phyloP scores from a whole-genome alignment of 2,113 vertebrate species.

The Nymphicus hollandicus region DNA sequence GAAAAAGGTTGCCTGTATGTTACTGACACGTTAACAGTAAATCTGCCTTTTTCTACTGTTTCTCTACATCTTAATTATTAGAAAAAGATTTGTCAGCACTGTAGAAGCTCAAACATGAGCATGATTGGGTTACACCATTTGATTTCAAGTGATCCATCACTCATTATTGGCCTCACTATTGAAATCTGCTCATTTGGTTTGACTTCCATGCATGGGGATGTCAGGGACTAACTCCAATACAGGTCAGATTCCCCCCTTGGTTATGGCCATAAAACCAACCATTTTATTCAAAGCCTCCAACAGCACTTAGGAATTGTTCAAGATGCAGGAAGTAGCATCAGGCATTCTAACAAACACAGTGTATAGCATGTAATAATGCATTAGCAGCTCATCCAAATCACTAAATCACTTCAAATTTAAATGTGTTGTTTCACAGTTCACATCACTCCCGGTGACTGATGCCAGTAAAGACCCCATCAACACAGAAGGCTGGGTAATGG shows the following conservation, averaged over 20 bases:
- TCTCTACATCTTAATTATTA: neutral
- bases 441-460: constrained; percentile 60
- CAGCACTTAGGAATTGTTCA: neutral
- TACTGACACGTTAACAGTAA: neutral
- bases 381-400: neutral
- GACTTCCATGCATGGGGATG: neutral
- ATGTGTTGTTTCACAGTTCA: constrained; percentile 47
- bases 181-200: neutral
- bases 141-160: neutral
- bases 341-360: neutral
- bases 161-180: neutral
- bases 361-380: neutral
- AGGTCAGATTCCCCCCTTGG: neutral
- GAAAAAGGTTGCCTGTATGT: neutral
- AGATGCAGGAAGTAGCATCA: neutral
- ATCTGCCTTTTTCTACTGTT: neutral
- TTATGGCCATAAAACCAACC: neutral
- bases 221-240: neutral
- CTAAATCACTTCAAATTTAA: neutral
- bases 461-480: constrained; percentile 45
- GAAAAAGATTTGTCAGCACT: neutral
- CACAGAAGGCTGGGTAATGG: constrained; percentile 32
- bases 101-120: neutral
- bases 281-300: neutral
- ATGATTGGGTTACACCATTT: neutral